A percentile compares a stretch with the other conserved stretches of the same genome.
Conservation (phyloP, 2,888 invertebrate genomes). For the Malachius bipustulatus region DNA sequence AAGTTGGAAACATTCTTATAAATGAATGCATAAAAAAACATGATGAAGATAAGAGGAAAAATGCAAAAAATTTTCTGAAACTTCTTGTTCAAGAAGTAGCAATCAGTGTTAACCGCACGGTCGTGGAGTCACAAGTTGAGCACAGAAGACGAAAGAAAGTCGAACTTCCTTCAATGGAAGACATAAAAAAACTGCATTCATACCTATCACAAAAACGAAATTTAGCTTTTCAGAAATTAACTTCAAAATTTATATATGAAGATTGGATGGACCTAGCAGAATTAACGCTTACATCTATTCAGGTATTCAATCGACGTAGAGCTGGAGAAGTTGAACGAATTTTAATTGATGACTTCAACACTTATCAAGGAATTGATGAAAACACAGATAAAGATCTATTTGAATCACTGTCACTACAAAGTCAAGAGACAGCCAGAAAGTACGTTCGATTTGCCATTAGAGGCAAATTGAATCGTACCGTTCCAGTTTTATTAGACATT, state of each 20-base stretch:
- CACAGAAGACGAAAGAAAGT: slow-evolving; percentile 8
- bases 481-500: slow-evolving; percentile 9
- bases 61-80: slow-evolving; percentile 16
- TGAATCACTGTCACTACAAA: slow-evolving; percentile 4
- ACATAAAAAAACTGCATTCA: slow-evolving; percentile 8
- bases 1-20: slow-evolving; percentile 9
- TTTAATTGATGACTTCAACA: slow-evolving; percentile 8
- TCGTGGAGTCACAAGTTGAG: slow-evolving; percentile 7
- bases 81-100: slow-evolving; percentile 15
- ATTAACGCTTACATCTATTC: slow-evolving; percentile 11
- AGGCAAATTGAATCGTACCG: slow-evolving; percentile 9
- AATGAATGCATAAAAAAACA: slow-evolving; percentile 15
- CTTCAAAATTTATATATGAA: neutral
- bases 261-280: slow-evolving; percentile 7
- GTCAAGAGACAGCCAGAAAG: slow-evolving; percentile 5
- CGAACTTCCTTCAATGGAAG: slow-evolving; percentile 10
- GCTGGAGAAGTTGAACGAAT: slow-evolving; percentile 13
- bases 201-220: slow-evolving; percentile 9
- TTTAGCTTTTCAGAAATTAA: slow-evolving; percentile 4
- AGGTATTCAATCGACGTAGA: slow-evolving; percentile 13
- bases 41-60: slow-evolving; percentile 10
- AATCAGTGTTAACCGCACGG: slow-evolving; percentile 15
- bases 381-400: slow-evolving; percentile 8
- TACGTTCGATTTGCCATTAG: slow-evolving; percentile 9
- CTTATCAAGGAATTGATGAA: slow-evolving; percentile 1